These are phyloP conservation scores for Drosophila koepferae DNA, from an alignment of 2,888 invertebrate genomes.

Conservation along the genomic window DNA sequence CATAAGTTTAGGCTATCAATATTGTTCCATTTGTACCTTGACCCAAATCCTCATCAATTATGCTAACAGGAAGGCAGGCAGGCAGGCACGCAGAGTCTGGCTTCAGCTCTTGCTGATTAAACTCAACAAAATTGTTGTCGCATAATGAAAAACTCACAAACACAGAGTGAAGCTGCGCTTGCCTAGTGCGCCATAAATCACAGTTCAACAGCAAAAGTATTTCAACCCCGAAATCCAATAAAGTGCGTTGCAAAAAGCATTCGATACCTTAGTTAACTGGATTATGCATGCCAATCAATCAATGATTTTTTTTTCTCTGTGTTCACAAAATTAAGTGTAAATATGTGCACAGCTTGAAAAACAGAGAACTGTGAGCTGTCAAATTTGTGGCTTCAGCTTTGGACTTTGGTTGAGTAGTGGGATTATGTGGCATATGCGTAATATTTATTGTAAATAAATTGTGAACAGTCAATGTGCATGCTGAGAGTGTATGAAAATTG, in stretches of 20 bases:
- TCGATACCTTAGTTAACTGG: conserved; percentile 39
- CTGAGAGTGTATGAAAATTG: not conserved
- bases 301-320: conserved; percentile 24
- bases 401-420: not conserved
- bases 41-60: conserved; percentile 58
- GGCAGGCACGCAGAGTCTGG: conserved; percentile 4
- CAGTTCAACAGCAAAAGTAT: conserved; percentile 50
- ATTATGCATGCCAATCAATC: conserved; percentile 55
- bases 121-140: conserved; percentile 44
- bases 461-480: not conserved
- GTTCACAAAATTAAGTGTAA: conserved; percentile 40
- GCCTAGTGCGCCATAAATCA: conserved; percentile 45
- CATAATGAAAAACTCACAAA: conserved; percentile 44
- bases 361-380: not conserved
- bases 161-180: not conserved
- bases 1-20: not conserved
- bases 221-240: conserved; percentile 19
- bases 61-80: conserved; percentile 24
- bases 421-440: conserved; percentile 11
- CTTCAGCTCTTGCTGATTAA: conserved; percentile 47
- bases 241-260: not conserved
- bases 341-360: conserved; percentile 37
- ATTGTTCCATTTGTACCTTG: conserved; percentile 27
- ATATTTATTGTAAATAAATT: not conserved
- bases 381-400: conserved; percentile 4